Evolutionary conservation across 2,113 vertebrate genomes (phyloP).

Genomic region (Grammomys dolichurus): DNA sequence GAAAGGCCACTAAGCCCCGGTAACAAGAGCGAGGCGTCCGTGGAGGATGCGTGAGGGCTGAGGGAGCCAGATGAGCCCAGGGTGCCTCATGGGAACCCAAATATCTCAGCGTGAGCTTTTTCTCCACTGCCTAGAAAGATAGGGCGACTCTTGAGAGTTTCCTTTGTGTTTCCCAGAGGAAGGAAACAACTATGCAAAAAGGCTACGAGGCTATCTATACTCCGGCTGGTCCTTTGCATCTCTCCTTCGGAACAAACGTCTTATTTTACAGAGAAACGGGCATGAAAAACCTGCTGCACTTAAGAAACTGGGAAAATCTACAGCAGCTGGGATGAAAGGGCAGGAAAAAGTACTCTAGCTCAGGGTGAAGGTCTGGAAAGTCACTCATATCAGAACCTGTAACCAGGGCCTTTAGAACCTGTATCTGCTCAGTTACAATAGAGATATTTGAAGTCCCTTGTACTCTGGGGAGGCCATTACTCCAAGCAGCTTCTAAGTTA

Average conservation of each 20-base stretch:
- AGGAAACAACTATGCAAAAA: background rate
- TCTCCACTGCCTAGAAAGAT: background rate
- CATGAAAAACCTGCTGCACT: background rate
- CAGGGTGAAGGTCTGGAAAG: background rate
- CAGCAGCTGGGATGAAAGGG: background rate
- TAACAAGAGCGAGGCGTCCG: background rate
- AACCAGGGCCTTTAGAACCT: background rate
- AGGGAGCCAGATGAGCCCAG: background rate
- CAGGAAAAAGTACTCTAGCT: background rate
- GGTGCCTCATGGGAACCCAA: background rate
- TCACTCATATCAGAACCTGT: background rate
- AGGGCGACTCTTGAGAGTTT: background rate
- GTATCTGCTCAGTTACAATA: background rate
- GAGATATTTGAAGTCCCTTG: background rate
- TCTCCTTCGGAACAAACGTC: background rate
- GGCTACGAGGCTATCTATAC: background rate
- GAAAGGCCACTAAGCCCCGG: background rate
- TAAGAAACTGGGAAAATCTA: background rate
- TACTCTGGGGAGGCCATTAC: background rate
- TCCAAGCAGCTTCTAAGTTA: background rate
- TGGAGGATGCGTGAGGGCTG: background rate
- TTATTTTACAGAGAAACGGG: background rate
- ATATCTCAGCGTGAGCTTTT: background rate
- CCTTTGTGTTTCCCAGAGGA: background rate
- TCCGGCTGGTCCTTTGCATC: background rate